Evolutionary conservation across 1,140 invertebrate genomes (phyloP).

Genomic region (Ceratosolen fusciceps): DNA sequence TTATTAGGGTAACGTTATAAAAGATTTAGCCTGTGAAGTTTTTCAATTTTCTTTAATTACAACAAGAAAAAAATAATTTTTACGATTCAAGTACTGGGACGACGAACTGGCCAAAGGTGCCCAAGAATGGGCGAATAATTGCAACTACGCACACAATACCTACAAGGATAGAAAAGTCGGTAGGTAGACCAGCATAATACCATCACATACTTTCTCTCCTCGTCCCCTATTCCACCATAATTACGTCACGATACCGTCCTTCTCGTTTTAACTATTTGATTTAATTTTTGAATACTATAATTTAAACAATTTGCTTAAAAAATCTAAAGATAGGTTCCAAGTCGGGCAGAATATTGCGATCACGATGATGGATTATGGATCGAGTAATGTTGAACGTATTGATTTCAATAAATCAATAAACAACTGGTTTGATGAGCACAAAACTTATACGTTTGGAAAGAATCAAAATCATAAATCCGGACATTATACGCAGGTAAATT

Average conservation of each 20-base stretch:
- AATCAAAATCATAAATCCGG: neutral
- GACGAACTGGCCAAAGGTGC: constrained; percentile 63
- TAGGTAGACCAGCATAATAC: neutral
- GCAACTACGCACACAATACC: constrained; percentile 61
- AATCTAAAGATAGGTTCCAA: constrained; percentile 74
- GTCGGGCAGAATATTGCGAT: constrained; percentile 84
- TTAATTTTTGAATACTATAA: neutral
- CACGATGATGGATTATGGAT: constrained; percentile 56
- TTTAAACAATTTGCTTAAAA: neutral
- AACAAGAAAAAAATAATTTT: constrained; percentile 17
- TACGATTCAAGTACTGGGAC: constrained; percentile 60
- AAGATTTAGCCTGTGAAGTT: neutral
- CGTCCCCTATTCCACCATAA: no score
- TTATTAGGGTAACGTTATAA: neutral
- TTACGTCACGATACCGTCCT: constrained; percentile 62
- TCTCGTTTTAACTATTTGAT: neutral
- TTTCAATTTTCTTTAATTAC: neutral
- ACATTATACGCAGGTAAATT: constrained; percentile 23
- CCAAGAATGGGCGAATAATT: constrained; percentile 68
- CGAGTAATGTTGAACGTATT: neutral
- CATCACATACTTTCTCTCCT: no score
- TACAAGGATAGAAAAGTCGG: constrained; percentile 45
- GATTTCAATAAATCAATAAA: neutral
- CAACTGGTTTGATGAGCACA: neutral
- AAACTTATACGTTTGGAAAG: neutral